Evolutionary conservation across 2,113 vertebrate genomes (phyloP).

Genomic region (Catharus bicknelli): DNA sequence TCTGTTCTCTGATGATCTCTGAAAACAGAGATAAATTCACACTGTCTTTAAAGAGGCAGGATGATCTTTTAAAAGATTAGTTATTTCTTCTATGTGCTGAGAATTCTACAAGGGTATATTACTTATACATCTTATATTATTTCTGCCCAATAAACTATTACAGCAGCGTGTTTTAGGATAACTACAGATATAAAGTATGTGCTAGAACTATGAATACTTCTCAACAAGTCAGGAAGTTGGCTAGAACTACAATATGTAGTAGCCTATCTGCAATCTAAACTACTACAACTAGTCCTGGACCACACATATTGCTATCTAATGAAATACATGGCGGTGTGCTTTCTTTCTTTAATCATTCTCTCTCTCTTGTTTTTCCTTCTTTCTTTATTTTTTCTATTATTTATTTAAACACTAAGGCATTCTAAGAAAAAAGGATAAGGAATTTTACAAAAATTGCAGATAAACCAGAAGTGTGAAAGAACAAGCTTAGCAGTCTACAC

Average conservation of each 20-base stretch:
- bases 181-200: background rate
- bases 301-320: background rate
- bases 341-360: background rate
- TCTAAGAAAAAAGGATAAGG: background rate
- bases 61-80: background rate
- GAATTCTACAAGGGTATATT: background rate
- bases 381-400: background rate
- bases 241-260: background rate
- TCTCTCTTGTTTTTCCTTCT: fast-evolving
- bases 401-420: background rate
- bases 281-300: background rate
- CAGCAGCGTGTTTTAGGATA: background rate
- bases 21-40: background rate
- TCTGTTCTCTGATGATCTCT: background rate
- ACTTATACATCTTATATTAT: background rate
- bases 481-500: background rate
- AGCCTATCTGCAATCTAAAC: background rate
- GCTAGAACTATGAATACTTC: background rate
- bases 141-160: background rate
- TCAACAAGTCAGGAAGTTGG: background rate
- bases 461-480: background rate
- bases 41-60: background rate
- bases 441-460: background rate
- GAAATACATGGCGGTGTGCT: background rate
- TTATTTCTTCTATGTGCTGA: background rate